Conservation (phyloP, 2,888 invertebrate genomes). For the Plutella xylostella region DNA sequence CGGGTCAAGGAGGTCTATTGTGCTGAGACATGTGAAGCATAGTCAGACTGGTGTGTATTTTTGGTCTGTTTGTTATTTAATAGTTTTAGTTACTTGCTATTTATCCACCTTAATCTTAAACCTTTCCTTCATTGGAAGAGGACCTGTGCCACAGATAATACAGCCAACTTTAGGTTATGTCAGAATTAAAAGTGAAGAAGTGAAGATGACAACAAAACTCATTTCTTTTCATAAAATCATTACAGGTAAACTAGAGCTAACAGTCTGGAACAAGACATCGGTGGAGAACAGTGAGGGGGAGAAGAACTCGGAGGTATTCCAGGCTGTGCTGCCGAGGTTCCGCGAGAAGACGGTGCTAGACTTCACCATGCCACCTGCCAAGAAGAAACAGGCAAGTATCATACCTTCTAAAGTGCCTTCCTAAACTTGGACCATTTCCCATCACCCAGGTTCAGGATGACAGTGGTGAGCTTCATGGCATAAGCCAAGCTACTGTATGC, state of each 20-base stretch:
- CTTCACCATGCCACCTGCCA: conserved; percentile 15
- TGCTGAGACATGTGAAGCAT: conserved; percentile 41
- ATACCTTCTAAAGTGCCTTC: no score
- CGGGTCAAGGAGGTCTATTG: conserved; percentile 36
- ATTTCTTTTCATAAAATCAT: no score
- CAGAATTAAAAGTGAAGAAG: no score
- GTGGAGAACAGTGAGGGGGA: conserved; percentile 35
- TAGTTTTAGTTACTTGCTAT: no score
- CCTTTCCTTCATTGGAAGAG: no score
- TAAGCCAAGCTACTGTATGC: conserved; percentile 2
- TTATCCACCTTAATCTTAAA: no score
- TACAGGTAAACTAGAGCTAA: conserved; percentile 36
- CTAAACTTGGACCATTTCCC: no score
- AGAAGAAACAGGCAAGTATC: conserved; percentile 1
- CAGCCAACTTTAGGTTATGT: no score
- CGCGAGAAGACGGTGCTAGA: conserved; percentile 39
- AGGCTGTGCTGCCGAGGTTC: conserved; percentile 44
- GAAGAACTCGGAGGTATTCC: conserved; percentile 42
- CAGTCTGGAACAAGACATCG: conserved; percentile 41
- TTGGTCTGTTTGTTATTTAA: no score
- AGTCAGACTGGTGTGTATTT: conserved; percentile 34
- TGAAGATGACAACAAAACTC: no score
- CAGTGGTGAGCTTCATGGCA: conserved; percentile 6
- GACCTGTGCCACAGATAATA: no score
- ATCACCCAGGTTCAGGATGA: conserved; percentile 12